Evolutionary conservation across 2,888 invertebrate species (phyloP).

Genomic region (Tridacna crocea): DNA sequence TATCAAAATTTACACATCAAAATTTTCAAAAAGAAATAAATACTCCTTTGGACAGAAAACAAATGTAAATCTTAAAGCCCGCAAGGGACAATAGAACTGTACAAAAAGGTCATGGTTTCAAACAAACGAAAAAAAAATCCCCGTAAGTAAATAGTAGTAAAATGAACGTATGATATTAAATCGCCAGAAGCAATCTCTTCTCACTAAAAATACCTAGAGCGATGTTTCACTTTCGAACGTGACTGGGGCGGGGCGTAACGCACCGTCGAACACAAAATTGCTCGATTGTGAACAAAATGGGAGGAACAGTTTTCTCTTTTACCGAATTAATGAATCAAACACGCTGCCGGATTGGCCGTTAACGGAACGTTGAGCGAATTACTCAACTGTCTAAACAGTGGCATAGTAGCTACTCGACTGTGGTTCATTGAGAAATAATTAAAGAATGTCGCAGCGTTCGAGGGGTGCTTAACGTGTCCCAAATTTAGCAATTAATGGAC

Average conservation of each 20-base stretch:
- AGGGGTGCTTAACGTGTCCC: slow-evolving; percentile 15
- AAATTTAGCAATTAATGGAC: not conserved
- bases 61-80: slow-evolving; percentile 2
- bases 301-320: slow-evolving; percentile 30
- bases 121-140: not conserved
- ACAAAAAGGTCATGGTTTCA: slow-evolving; percentile 18
- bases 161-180: slow-evolving; percentile 48
- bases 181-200: slow-evolving; percentile 60
- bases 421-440: slow-evolving; percentile 49
- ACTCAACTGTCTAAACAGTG: slow-evolving; percentile 48
- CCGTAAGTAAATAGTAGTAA: slow-evolving; percentile 33
- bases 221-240: slow-evolving; percentile 52
- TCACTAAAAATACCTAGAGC: slow-evolving; percentile 58
- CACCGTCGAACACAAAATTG: slow-evolving; percentile 49
- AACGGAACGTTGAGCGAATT: slow-evolving; percentile 49
- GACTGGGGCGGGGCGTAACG: slow-evolving; percentile 54
- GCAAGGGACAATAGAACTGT: slow-evolving; percentile 5
- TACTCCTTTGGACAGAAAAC: not conserved
- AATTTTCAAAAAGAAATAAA: not conserved
- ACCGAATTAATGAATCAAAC: slow-evolving; percentile 43
- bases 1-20: not conserved
- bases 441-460: slow-evolving; percentile 34
- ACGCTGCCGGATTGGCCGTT: slow-evolving; percentile 43
- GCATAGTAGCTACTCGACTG: slow-evolving; percentile 34
- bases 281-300: slow-evolving; percentile 40